These are phyloP conservation scores for Troilus luridus DNA, from an alignment of 2,888 invertebrate genomes.

Conservation along the genomic window DNA sequence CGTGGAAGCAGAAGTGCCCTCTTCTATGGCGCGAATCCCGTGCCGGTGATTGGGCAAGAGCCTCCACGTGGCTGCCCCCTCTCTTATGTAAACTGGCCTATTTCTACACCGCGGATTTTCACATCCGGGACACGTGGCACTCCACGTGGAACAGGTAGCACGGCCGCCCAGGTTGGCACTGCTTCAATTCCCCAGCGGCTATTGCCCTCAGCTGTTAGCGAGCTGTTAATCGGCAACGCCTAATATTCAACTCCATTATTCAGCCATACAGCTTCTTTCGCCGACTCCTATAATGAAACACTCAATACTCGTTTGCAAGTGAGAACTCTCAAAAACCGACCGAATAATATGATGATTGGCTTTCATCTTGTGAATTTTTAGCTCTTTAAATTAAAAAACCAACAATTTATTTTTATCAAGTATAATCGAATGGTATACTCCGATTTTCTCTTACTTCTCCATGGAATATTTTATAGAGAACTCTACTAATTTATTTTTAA, in stretches of 20 bases:
- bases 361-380: no score
- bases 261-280: neutral
- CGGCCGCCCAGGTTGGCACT: neutral
- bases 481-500: no score
- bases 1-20: slow-evolving; percentile 27
- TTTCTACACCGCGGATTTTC: slow-evolving; percentile 53
- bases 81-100: slow-evolving; percentile 62
- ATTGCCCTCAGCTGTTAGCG: slow-evolving; percentile 49
- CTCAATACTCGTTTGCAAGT: neutral
- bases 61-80: slow-evolving; percentile 60
- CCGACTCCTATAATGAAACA: neutral
- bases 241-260: neutral
- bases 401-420: no score
- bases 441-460: no score
- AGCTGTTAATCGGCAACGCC: neutral
- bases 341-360: no score
- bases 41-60: neutral
- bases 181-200: slow-evolving; percentile 54
- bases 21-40: neutral
- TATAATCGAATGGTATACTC: no score
- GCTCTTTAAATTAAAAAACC: no score
- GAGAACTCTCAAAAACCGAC: no score
- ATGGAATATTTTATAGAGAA: no score
- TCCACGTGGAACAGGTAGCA: slow-evolving; percentile 36
- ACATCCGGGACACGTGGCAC: slow-evolving; percentile 43